Evolutionary conservation across 2,113 vertebrate species (phyloP).

Genomic region (Myxocyprinus asiaticus): DNA sequence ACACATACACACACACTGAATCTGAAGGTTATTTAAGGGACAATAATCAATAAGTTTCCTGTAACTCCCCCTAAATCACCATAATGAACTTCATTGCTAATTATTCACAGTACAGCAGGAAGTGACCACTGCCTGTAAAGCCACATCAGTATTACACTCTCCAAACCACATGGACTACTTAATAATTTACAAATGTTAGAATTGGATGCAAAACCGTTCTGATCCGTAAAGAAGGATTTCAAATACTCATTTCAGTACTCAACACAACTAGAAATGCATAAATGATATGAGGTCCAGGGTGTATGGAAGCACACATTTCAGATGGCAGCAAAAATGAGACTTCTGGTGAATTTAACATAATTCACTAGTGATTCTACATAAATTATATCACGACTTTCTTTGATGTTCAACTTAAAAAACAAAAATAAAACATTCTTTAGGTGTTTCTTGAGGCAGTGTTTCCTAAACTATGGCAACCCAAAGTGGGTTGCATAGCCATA

Average conservation of each 20-base stretch:
- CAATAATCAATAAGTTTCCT: constrained; percentile 78
- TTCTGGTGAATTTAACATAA: no score
- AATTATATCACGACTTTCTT: no score
- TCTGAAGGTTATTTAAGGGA: constrained; percentile 78
- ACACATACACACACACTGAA: constrained; percentile 53
- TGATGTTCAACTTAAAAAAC: no score
- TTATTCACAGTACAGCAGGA: constrained; percentile 75
- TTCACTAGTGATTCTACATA: no score
- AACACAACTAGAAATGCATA: no score
- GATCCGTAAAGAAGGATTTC: background rate
- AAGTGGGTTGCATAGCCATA: no score
- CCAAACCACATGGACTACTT: constrained; percentile 21
- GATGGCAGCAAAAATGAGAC: no score
- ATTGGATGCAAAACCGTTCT: background rate
- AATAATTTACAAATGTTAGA: constrained; percentile 3
- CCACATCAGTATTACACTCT: constrained; percentile 32
- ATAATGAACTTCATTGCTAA: constrained; percentile 80
- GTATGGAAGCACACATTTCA: no score
- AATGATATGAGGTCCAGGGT: no score
- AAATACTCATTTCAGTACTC: background rate
- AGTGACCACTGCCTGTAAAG: constrained; percentile 53
- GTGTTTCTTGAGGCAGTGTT: no score
- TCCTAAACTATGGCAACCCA: no score
- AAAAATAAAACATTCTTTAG: no score
- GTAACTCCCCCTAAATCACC: constrained; percentile 79